Evolutionary conservation across 2,888 invertebrate species (phyloP).

Genomic region (Taenaris catops): DNA sequence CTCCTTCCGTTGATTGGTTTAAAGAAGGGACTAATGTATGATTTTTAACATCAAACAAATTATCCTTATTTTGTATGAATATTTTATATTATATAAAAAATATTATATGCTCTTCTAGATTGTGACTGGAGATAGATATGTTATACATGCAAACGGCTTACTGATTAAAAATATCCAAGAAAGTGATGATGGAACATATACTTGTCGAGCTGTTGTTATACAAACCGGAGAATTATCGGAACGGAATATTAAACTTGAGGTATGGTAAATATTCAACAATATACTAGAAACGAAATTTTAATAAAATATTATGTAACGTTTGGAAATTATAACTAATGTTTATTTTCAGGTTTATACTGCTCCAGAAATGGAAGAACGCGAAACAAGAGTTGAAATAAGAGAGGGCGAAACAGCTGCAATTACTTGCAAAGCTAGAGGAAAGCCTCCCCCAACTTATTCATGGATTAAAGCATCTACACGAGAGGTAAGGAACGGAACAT

Average conservation of each 20-base stretch:
- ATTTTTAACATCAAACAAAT: constrained; percentile 3
- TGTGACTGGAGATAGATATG: constrained; percentile 84
- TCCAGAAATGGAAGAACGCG: constrained; percentile 84
- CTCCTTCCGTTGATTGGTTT: constrained; percentile 92
- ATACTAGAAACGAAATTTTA: no score
- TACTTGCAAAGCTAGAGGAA: constrained; percentile 89
- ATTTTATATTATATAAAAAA: neutral
- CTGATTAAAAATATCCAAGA: constrained; percentile 88
- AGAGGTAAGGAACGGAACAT: no score
- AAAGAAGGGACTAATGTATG: constrained; percentile 84
- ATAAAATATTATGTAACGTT: constrained; percentile 6
- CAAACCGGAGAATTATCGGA: constrained; percentile 89
- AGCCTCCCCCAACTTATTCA: constrained; percentile 89
- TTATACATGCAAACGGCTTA: constrained; percentile 87
- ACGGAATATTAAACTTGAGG: constrained; percentile 89
- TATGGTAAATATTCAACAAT: constrained; percentile 33
- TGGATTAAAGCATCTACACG: constrained; percentile 90
- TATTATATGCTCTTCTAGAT: constrained; percentile 60
- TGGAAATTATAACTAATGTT: constrained; percentile 2
- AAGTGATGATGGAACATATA: constrained; percentile 92
- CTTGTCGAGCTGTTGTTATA: constrained; percentile 91
- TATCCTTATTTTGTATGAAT: neutral
- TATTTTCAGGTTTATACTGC: constrained; percentile 83
- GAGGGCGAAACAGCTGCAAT: constrained; percentile 90
- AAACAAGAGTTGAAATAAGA: constrained; percentile 82